These are phyloP conservation scores for Camponotus pennsylvanicus DNA, from an alignment of 1,140 invertebrate species.

Conservation along the genomic window DNA sequence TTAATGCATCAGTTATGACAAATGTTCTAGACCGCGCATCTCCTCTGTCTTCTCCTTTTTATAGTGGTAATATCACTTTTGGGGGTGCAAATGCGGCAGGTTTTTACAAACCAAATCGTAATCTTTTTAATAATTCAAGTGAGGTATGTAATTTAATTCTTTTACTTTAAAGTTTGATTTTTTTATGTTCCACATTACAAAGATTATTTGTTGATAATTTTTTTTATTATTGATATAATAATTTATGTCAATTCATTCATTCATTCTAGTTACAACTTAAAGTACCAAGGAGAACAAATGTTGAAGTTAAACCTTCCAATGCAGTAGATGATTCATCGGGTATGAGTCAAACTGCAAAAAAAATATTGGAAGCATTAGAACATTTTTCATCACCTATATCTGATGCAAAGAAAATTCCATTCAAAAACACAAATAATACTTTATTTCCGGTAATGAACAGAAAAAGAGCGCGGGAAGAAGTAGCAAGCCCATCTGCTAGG, in stretches of 20 bases:
- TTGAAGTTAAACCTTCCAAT: constrained; percentile 86
- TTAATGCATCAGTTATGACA: constrained; percentile 87
- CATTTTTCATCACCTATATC: constrained; percentile 91
- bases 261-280: constrained; percentile 78
- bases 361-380: constrained; percentile 91
- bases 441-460: constrained; percentile 55
- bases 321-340: constrained; percentile 76
- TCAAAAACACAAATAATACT: constrained; percentile 72
- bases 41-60: constrained; percentile 90
- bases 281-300: constrained; percentile 81
- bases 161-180: constrained; percentile 7
- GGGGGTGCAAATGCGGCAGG: constrained; percentile 91
- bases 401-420: constrained; percentile 91
- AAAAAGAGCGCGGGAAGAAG: constrained; percentile 78
- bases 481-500: constrained; percentile 62
- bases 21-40: constrained; percentile 77
- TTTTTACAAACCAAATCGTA: constrained; percentile 86
- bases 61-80: constrained; percentile 92
- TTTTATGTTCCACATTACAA: not conserved
- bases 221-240: not conserved
- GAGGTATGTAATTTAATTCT: constrained; percentile 70
- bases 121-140: constrained; percentile 79
- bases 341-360: constrained; percentile 89
- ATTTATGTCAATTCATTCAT: constrained; percentile 30
- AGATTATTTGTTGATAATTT: not conserved